Evolutionary conservation across 2,888 invertebrate genomes (phyloP).

Genomic region (Coelinius sp.): DNA sequence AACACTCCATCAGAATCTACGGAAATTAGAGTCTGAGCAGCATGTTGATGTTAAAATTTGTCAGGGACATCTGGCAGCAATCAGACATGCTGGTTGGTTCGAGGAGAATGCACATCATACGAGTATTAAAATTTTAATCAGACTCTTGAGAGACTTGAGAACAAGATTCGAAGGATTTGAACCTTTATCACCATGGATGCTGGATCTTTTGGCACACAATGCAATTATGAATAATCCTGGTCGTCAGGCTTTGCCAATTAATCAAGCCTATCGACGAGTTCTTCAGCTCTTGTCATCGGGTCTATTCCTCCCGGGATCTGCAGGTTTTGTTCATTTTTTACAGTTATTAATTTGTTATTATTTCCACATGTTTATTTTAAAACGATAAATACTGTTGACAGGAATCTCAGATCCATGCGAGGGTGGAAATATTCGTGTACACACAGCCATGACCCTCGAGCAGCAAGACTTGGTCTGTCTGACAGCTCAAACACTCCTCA

Average conservation of each 20-base stretch:
- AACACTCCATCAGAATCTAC: constrained; percentile 93
- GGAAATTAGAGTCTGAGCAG: constrained; percentile 91
- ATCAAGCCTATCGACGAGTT: constrained; percentile 88
- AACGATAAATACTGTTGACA: constrained; percentile 48
- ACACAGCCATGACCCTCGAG: constrained; percentile 90
- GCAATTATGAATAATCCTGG: constrained; percentile 97
- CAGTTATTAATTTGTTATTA: not conserved
- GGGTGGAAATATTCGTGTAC: constrained; percentile 88
- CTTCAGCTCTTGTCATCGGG: constrained; percentile 94
- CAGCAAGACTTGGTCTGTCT: constrained; percentile 94
- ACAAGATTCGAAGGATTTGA: constrained; percentile 91
- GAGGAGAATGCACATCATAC: constrained; percentile 98
- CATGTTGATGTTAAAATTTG: constrained; percentile 77
- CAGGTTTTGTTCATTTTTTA: constrained; percentile 72
- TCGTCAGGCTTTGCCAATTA: constrained; percentile 91
- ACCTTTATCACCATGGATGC: constrained; percentile 95
- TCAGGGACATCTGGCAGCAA: constrained; percentile 88
- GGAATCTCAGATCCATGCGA: constrained; percentile 95
- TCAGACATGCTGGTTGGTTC: constrained; percentile 97
- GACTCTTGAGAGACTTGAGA: constrained; percentile 93
- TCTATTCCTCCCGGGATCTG: constrained; percentile 93
- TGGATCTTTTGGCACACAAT: constrained; percentile 95
- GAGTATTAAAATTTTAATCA: constrained; percentile 94
- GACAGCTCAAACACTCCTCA: constrained; percentile 92
- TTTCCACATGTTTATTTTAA: constrained; percentile 24